Conservation (phyloP, 2,113 vertebrate genomes). For the Austrofundulus limnaeus region DNA sequence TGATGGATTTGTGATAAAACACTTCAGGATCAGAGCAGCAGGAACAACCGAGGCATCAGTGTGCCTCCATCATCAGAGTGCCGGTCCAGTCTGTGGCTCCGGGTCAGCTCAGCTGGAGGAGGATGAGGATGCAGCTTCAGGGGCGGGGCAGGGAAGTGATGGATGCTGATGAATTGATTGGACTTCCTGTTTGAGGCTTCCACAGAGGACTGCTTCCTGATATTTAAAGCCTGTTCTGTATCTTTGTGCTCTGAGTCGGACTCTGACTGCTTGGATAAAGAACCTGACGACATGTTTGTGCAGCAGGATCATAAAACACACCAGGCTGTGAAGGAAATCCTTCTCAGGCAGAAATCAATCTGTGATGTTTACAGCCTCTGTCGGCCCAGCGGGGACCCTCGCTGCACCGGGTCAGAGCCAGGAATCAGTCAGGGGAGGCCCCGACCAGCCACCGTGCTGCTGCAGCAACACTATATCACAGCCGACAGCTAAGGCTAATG, state of each 20-base stretch:
- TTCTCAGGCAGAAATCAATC: slow-evolving; percentile 56
- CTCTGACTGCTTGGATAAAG: slow-evolving; percentile 11
- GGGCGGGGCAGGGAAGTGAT: slow-evolving; percentile 31
- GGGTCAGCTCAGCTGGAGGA: slow-evolving; percentile 11
- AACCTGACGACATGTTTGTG: slow-evolving; percentile 37
- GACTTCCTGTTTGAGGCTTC: slow-evolving; percentile 37
- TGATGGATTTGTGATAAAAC: slow-evolving; percentile 53
- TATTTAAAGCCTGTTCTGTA: slow-evolving; percentile 43
- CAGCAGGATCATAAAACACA: slow-evolving; percentile 43
- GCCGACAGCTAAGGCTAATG: slow-evolving; percentile 54
- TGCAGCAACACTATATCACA: slow-evolving; percentile 44
- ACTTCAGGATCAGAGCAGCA: slow-evolving; percentile 33
- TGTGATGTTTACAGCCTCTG: slow-evolving; percentile 63
- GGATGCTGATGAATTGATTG: no score
- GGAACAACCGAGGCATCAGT: no score
- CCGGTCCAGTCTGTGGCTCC: slow-evolving; percentile 28
- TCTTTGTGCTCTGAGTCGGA: slow-evolving; percentile 18
- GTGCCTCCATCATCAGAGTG: slow-evolving; percentile 18
- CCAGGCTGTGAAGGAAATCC: slow-evolving; percentile 25
- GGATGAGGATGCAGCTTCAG: slow-evolving; percentile 46
- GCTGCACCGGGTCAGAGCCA: slow-evolving; percentile 42
- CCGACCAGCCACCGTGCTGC: slow-evolving; percentile 22
- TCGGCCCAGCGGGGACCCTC: slow-evolving; percentile 58
- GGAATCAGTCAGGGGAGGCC: slow-evolving; percentile 58
- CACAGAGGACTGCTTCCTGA: no score